These are phyloP conservation scores for Sebastes vulpes DNA, from an alignment of 2,797 vertebrate species.

Conservation along the genomic window DNA sequence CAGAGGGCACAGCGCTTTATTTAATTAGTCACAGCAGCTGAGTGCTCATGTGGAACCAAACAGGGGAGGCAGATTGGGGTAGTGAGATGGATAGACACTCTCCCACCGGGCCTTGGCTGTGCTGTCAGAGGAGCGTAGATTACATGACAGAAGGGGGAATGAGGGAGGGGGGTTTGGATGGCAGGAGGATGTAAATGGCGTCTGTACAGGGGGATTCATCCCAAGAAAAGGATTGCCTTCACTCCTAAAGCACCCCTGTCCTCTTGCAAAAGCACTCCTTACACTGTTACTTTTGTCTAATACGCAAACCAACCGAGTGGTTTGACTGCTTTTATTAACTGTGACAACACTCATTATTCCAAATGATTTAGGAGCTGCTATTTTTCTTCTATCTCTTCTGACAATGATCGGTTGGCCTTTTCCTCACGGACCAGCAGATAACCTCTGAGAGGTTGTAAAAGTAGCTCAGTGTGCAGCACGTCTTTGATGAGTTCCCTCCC, in stretches of 20 bases:
- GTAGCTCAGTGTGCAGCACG: slow-evolving; percentile 30
- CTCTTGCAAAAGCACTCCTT: slow-evolving; percentile 16
- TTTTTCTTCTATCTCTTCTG: slow-evolving; percentile 58
- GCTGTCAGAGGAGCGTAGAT: slow-evolving; percentile 76
- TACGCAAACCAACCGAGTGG: slow-evolving; percentile 39
- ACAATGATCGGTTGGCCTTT: slow-evolving; percentile 69
- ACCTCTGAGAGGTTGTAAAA: slow-evolving; percentile 47
- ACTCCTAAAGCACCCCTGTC: slow-evolving; percentile 25
- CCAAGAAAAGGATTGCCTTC: slow-evolving; percentile 50
- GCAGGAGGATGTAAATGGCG: slow-evolving; percentile 64
- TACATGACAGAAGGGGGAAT: slow-evolving; percentile 75
- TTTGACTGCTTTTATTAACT: slow-evolving; percentile 68
- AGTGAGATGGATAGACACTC: slow-evolving; percentile 81
- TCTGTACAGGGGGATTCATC: slow-evolving; percentile 59
- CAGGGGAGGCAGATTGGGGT: slow-evolving; percentile 76
- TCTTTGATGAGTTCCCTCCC: slow-evolving; percentile 34
- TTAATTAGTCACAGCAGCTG: slow-evolving; percentile 84
- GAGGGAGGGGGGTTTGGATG: slow-evolving; percentile 18
- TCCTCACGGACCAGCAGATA: slow-evolving; percentile 62
- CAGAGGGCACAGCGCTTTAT: slow-evolving; percentile 82
- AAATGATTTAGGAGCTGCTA: slow-evolving; percentile 70
- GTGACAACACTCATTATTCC: slow-evolving; percentile 77
- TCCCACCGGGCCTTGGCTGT: slow-evolving; percentile 76
- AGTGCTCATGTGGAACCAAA: slow-evolving; percentile 85
- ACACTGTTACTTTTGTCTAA: slow-evolving; percentile 45